Percentiles rank a stretch among this genome's conserved stretches.
Conservation (phyloP, 2,888 invertebrate species). For the Barypeithes pellucidus region DNA sequence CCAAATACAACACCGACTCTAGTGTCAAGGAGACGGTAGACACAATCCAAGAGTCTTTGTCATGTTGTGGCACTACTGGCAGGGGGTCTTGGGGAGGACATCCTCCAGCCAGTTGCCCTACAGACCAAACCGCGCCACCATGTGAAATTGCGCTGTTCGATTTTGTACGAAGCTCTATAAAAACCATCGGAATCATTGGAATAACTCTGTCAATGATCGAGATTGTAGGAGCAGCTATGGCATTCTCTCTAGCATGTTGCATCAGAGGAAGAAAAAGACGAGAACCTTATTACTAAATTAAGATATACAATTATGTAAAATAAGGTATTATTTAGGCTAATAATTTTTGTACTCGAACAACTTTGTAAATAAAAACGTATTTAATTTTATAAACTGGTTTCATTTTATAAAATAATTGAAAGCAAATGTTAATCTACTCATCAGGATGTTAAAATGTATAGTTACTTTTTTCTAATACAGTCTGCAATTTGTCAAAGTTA, state of each 20-base stretch:
- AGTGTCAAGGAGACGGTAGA: conserved; percentile 1
- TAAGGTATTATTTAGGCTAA: too few species aligned
- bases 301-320: too few species aligned
- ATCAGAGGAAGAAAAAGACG: conserved; percentile 12
- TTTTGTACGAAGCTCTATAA: conserved; percentile 20
- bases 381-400: too few species aligned
- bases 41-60: conserved; percentile 31
- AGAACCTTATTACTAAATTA: background rate
- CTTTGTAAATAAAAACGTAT: too few species aligned
- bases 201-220: conserved; percentile 37
- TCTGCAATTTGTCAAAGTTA: too few species aligned
- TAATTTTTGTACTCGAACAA: too few species aligned
- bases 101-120: conserved; percentile 32
- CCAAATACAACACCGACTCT: background rate
- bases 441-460: too few species aligned
- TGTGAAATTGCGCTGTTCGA: conserved; percentile 16
- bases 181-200: conserved; percentile 35
- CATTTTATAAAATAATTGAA: too few species aligned
- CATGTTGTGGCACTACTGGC: conserved; percentile 45
- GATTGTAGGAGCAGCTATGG: conserved; percentile 31
- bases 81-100: background rate
- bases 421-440: too few species aligned
- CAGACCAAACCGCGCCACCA: background rate
- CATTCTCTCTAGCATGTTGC: conserved; percentile 23
- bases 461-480: too few species aligned